Conservation (phyloP, 2,113 vertebrate genomes). For the Pseudorhombus dupliciocellatus region DNA sequence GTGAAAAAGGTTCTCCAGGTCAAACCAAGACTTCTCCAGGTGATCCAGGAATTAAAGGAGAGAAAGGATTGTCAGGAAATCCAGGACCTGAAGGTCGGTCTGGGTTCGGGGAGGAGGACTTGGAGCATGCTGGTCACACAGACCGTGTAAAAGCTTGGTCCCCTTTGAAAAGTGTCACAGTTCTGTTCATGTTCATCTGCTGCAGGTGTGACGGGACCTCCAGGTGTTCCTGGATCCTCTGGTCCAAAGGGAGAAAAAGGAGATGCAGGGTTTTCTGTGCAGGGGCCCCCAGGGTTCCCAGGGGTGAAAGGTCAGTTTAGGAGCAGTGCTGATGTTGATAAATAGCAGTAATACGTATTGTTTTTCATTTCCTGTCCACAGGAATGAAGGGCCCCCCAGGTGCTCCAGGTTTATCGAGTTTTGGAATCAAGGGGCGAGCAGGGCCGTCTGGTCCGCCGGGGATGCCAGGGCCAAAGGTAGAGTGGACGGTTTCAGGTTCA, state of each 20-base stretch:
- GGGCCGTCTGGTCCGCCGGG: constrained; percentile 78
- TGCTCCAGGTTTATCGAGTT: constrained; percentile 52
- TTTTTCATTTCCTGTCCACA: constrained; percentile 22
- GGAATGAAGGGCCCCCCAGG: constrained; percentile 74
- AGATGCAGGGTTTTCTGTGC: constrained; percentile 58
- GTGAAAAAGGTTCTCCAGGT: constrained; percentile 73
- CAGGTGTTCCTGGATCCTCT: constrained; percentile 57
- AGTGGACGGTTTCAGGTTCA: neutral
- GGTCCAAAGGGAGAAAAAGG: constrained; percentile 73
- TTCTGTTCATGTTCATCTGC: neutral
- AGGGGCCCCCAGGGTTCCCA: constrained; percentile 65
- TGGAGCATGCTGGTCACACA: too few species aligned
- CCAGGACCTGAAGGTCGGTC: constrained; percentile 70
- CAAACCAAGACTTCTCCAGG: constrained; percentile 48
- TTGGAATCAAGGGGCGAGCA: constrained; percentile 70
- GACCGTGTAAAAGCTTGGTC: neutral
- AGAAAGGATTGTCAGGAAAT: constrained; percentile 64
- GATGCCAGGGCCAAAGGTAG: constrained; percentile 75
- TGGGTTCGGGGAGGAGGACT: too few species aligned
- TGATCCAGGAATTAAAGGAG: constrained; percentile 72
- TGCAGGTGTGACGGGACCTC: constrained; percentile 64
- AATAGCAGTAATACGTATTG: neutral
- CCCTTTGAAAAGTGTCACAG: too few species aligned
- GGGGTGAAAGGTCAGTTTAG: constrained; percentile 75
- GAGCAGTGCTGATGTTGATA: neutral